These are phyloP conservation scores for Xestia rhomboidea DNA, from an alignment of 2,888 invertebrate genomes.

Conservation along the genomic window DNA sequence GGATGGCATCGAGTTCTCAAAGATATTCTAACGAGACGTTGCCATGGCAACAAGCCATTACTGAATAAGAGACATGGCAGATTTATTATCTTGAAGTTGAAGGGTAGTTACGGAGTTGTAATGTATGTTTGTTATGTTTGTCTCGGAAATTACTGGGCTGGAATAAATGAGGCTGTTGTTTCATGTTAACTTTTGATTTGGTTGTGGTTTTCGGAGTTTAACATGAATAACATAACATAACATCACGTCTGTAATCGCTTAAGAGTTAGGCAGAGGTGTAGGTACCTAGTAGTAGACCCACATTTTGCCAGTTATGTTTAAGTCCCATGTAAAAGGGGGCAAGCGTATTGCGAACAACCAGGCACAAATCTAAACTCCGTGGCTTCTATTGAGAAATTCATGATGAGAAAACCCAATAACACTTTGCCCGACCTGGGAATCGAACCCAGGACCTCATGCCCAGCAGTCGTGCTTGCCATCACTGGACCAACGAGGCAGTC, in stretches of 20 bases:
- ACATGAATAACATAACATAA: background rate
- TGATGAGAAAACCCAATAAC: background rate
- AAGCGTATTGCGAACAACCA: background rate
- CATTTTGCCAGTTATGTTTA: background rate
- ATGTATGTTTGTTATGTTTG: slow-evolving; percentile 19
- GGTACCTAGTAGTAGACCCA: background rate
- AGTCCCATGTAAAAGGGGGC: background rate
- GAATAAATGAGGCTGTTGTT: slow-evolving; percentile 17
- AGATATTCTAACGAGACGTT: slow-evolving; percentile 53
- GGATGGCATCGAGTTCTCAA: slow-evolving; percentile 46
- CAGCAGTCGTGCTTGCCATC: background rate
- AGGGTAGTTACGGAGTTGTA: slow-evolving; percentile 10
- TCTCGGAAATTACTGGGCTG: slow-evolving; percentile 1
- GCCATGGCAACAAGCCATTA: slow-evolving; percentile 51
- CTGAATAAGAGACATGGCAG: slow-evolving; percentile 28
- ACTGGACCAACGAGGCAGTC: no score
- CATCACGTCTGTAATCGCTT: background rate
- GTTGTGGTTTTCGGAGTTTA: background rate
- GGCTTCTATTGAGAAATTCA: no score
- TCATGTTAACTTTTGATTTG: background rate
- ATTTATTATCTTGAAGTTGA: slow-evolving; percentile 42
- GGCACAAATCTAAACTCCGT: background rate
- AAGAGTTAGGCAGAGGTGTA: background rate
- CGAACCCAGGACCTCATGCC: background rate
- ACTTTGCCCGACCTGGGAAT: background rate